A percentile compares a stretch with the other conserved stretches of the same genome.
Evolutionary conservation across 2,797 vertebrate species (phyloP).

Genomic region (Poecilia picta): DNA sequence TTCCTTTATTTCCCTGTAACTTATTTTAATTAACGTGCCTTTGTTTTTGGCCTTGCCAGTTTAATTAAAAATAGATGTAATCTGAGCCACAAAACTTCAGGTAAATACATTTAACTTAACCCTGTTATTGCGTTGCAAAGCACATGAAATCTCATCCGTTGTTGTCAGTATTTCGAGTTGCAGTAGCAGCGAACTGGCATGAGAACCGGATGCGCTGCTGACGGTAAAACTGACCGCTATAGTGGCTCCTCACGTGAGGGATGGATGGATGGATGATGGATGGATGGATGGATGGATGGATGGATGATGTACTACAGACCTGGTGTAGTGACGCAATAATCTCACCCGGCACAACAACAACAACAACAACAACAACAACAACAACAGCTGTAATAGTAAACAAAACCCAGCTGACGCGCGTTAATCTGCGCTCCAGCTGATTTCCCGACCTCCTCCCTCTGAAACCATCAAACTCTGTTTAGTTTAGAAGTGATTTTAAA

Average conservation of each 20-base stretch:
- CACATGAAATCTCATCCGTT: background rate
- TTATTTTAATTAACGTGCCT: background rate
- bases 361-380: slow-evolving; percentile 11
- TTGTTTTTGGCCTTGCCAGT: background rate
- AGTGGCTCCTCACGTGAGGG: too few relatives aligned
- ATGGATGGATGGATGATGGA: too few relatives aligned
- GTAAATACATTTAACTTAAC: background rate
- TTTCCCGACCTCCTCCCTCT: slow-evolving; percentile 6
- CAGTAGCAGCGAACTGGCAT: background rate
- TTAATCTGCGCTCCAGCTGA: slow-evolving; percentile 37
- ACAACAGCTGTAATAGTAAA: slow-evolving; percentile 64
- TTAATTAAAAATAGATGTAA: background rate
- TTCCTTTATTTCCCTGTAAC: background rate
- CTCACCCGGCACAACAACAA: slow-evolving; percentile 12
- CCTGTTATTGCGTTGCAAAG: background rate
- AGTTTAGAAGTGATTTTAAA: background rate
- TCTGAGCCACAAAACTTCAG: background rate
- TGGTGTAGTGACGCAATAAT: slow-evolving; percentile 51
- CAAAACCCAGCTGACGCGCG: slow-evolving; percentile 45
- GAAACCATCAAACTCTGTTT: background rate
- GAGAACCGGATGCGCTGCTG: background rate
- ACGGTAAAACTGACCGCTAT: background rate
- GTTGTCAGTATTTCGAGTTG: background rate
- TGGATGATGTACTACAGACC: slow-evolving; percentile 8
- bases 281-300: slow-evolving; percentile 1